Evolutionary conservation across 2,113 vertebrate species (phyloP), one percentile per base, ranked within the genome.

Genomic region (Catharus bicknelli): DNA sequence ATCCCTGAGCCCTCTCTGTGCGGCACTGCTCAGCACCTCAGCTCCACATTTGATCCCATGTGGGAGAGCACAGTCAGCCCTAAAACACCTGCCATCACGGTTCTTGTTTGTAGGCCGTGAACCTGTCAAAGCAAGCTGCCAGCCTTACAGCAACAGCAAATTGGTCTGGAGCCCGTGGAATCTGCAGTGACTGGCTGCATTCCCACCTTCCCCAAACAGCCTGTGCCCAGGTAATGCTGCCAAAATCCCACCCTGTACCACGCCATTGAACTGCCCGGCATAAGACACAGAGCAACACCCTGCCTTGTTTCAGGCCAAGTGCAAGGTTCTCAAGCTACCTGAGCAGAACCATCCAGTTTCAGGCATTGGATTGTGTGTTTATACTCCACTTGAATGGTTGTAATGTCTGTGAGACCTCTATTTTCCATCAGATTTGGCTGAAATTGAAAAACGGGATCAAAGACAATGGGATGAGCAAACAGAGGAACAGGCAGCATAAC

Each of bases 201-300:
- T 43, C 27, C 29, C 2, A 0, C 9, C 22, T 42, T 47, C 26
- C 29, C 16, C 14, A 13, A 20, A 17, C 12, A 38, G 9, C 36
- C 29, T 42, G 29, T 11, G 10, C 25, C 23, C n/a, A 16, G 36
- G 32, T 20, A 5, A 16, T 11, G 12, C 9, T 34, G 10, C 23
- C 34, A 9, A 18, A 34, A 10, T 3, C 13, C 3, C 23, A 5
- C 11, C 10, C 10, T 0, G 0, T 14, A 21, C 40, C 19, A 12
- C 0, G 0, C 27, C 9, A 2, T 3, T 23, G 20, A 5, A 5
- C 13, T 51, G 48, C 23, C 23, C 48, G 27, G 9, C 4, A 3
- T 3, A 4, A 11, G 12, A 27, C 2, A 5, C 2, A 5, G 8
- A 51, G 16, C 17, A 38, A 38, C 21, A 0, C 19, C 0, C 0